Percentiles rank a stretch among this genome's conserved stretches.
Conservation (phyloP, 2,888 invertebrate species). For the Antheraea assamensis region DNA sequence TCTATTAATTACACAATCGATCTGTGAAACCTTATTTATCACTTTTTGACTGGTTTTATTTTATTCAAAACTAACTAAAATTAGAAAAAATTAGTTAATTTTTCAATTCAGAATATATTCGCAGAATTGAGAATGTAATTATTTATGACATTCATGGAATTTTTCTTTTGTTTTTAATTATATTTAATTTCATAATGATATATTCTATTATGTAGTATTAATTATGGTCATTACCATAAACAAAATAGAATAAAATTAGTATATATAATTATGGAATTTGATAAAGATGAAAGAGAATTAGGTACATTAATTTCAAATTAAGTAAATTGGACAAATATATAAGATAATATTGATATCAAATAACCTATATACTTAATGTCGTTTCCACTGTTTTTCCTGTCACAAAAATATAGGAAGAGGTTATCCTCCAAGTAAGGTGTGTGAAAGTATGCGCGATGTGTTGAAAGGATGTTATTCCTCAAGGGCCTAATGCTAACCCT, state of each 20-base stretch:
- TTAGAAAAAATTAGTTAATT: not conserved
- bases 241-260: not conserved
- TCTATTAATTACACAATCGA: not conserved
- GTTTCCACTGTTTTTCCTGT: not conserved
- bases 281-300: not conserved
- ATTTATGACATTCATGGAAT: not conserved
- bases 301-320: not conserved
- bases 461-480: not conserved
- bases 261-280: not conserved
- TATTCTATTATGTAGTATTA: not conserved
- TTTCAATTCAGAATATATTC: not conserved
- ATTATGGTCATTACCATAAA: not conserved
- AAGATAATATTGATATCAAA: not conserved
- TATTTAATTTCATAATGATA: not conserved
- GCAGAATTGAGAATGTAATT: not conserved
- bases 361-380: not conserved
- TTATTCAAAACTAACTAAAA: too few species aligned
- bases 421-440: not conserved
- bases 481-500: not conserved
- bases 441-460: conserved; percentile 7
- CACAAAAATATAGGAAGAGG: not conserved
- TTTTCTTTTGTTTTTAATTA: not conserved
- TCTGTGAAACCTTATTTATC: not conserved
- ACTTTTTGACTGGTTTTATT: too few species aligned
- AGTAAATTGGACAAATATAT: not conserved